Evolutionary conservation across 2,113 vertebrate genomes (phyloP), one percentile per base, ranked within the genome.

Genomic region (Probosciger aterrimus): DNA sequence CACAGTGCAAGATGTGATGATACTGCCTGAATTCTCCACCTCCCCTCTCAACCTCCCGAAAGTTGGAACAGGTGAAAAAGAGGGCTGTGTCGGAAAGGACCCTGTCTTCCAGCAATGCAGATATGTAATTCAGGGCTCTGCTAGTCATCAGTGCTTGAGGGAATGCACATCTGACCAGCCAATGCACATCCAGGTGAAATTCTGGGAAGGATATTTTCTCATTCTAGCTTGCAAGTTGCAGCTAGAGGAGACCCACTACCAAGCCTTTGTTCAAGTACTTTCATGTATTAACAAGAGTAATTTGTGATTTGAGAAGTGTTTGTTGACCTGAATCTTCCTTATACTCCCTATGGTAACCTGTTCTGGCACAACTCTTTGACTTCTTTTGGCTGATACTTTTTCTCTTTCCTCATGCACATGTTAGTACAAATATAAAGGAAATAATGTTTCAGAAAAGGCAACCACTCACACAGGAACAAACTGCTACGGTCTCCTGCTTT

Each of bases 201-300:
- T 92, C 62, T 70, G 68, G 78, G 50, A 87, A 85, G 33, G 44
- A 80, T 31, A 25, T 70, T 84, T 53, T 43, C 47, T 31, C n/a
- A 37, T 67, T 90, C 50, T 43, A 65, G 44, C 41, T 27, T 87
- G 50, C 82, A 71, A 70, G 47, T 14, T 89, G 43, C 63, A 92
- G 71, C 65, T 80, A 49, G 76, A 75, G 65, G 22, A 0, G 2
- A 86, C n/a, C 68, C 22, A 28, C 64, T 87, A 70, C n/a, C 35
- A 84, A 90, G 46, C 33, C 53, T 65, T 63, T 74, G 75, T 86
- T 82, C 92, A 94, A 93, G 76, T 75, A 78, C 57, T 77, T 93
- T 96, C 92, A 67, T 93, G 94, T 92, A 82, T 91, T 90, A 91
- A 93, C 73, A 82, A 43, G 80, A 89, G 22, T 83, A 82, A 81